Evolutionary conservation across 2,888 invertebrate genomes (phyloP).

Genomic region (Lingula anatina): DNA sequence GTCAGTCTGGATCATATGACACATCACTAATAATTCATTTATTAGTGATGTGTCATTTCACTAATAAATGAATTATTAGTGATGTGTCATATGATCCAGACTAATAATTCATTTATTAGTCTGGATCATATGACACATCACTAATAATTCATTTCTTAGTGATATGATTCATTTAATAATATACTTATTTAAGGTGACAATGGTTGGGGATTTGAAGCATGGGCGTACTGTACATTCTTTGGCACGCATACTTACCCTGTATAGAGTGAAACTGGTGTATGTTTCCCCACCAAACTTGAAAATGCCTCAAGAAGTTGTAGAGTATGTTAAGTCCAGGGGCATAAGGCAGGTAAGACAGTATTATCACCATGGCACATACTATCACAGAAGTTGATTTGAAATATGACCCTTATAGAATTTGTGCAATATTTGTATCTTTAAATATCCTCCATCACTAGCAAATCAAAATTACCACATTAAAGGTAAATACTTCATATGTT

Average conservation of each 20-base stretch:
- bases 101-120: too few relatives aligned
- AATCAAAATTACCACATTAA: constrained; percentile 1
- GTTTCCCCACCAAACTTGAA: constrained; percentile 80
- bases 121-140: too few relatives aligned
- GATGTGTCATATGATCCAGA: too few relatives aligned
- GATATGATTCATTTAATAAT: neutral
- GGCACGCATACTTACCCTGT: constrained; percentile 85
- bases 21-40: too few relatives aligned
- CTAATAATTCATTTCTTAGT: too few relatives aligned
- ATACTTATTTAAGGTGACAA: constrained; percentile 71
- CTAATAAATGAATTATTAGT: too few relatives aligned
- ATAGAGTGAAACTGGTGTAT: constrained; percentile 87
- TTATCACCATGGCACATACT: too few relatives aligned
- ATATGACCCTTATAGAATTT: too few relatives aligned
- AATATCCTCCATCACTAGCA: neutral
- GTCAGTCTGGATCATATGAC: too few relatives aligned
- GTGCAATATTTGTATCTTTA: neutral
- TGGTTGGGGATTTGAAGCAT: constrained; percentile 97
- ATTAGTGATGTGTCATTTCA: too few relatives aligned
- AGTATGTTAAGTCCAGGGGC: constrained; percentile 73
- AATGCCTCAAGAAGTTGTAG: constrained; percentile 84
- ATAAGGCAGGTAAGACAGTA: constrained; percentile 70
- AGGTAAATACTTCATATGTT: too few relatives aligned
- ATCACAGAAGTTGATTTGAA: too few relatives aligned
- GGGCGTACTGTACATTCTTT: constrained; percentile 97